Evolutionary conservation across 92 coral and sea anemone genomes (phyloP).

Genomic region (Bergia sp.): DNA sequence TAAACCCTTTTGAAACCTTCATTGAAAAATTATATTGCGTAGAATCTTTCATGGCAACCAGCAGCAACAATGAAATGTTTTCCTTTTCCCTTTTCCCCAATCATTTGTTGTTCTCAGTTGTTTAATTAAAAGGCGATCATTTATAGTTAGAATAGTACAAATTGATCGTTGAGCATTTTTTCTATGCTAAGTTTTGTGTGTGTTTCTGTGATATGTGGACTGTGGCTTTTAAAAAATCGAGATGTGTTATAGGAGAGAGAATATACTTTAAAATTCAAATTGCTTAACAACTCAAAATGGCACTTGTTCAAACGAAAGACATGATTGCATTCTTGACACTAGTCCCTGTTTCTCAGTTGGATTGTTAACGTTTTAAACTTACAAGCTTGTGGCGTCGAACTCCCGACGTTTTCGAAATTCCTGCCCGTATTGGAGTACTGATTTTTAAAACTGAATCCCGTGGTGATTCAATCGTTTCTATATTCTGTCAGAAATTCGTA

Average conservation of each 20-base stretch:
- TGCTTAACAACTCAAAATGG: no score
- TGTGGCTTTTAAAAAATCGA: not conserved
- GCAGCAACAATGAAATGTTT: not conserved
- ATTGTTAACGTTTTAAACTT: no score
- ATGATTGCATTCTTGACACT: not conserved
- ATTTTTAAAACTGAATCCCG: not conserved
- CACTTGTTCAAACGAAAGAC: no score
- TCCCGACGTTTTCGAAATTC: not conserved
- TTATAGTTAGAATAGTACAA: not conserved
- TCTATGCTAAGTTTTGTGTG: not conserved
- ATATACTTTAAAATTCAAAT: no score
- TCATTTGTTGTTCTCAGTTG: not conserved
- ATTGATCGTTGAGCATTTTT: not conserved
- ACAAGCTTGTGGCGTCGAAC: not conserved
- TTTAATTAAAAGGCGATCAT: not conserved
- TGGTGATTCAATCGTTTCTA: not conserved
- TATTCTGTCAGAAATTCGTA: not conserved
- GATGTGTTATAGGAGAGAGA: no score
- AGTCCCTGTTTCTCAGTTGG: not conserved
- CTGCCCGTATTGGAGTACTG: not conserved
- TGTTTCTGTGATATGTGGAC: not conserved
- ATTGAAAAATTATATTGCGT: no score
- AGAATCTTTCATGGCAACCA: not conserved
- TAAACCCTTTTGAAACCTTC: no score
- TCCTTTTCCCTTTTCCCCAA: not conserved